A percentile compares a stretch with the other conserved stretches of the same genome.
Evolutionary conservation across 2,113 vertebrate species (phyloP).

Genomic region (Dicentrarchus labrax): DNA sequence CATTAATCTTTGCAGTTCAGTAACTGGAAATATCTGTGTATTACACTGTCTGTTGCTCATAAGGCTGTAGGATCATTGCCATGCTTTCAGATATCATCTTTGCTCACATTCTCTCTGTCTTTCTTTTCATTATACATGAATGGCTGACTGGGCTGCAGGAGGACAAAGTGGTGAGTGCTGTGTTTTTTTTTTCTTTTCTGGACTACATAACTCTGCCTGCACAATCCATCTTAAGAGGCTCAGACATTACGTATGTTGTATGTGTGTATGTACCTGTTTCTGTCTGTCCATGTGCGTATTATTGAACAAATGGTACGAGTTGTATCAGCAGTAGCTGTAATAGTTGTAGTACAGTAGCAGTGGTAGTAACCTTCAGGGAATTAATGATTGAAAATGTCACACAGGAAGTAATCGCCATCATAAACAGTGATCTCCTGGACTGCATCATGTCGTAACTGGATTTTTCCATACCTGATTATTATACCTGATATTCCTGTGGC

Average conservation of each 20-base stretch:
- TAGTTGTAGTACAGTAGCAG: too few relatives aligned
- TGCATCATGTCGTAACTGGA: not conserved
- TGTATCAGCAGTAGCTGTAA: not conserved
- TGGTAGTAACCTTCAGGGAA: too few relatives aligned
- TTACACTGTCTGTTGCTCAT: conserved; percentile 7
- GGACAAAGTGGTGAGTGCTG: conserved; percentile 83
- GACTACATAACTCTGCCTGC: conserved; percentile 37
- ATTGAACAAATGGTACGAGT: not conserved
- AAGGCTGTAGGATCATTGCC: conserved; percentile 41
- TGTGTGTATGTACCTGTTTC: conserved; percentile 23
- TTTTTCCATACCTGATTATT: too few relatives aligned
- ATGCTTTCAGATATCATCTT: conserved; percentile 57
- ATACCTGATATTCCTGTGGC: not conserved
- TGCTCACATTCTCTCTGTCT: conserved; percentile 62
- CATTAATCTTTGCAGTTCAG: not conserved
- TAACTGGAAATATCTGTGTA: not conserved
- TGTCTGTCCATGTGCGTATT: conserved; percentile 27
- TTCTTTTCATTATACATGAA: conserved; percentile 64
- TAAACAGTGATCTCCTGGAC: not conserved
- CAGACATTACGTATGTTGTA: conserved; percentile 14
- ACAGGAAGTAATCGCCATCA: too few relatives aligned
- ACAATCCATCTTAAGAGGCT: conserved; percentile 22
- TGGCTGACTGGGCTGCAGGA: conserved; percentile 77
- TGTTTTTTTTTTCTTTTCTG: conserved; percentile 30
- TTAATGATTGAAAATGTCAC: not conserved